phyloP scores from a whole-genome alignment of 1,140 invertebrate species.

The Drosophila setifemur region DNA sequence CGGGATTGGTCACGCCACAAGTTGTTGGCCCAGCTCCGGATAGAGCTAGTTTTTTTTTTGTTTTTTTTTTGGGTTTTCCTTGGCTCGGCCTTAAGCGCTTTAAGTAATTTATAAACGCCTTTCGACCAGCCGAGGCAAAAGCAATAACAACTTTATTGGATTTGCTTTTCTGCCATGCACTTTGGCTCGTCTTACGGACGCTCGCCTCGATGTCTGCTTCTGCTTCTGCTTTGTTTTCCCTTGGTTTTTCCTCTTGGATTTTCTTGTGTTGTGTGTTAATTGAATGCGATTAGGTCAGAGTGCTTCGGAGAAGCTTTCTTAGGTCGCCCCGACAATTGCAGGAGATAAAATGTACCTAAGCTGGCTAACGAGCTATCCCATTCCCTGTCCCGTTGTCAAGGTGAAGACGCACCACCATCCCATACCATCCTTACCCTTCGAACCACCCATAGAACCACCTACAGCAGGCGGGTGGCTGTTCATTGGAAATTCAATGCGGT shows the following conservation, averaged over 20 bases:
- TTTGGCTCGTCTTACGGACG: slow-evolving; percentile 21
- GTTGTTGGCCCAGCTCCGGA: slow-evolving; percentile 49
- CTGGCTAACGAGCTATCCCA: slow-evolving; percentile 29
- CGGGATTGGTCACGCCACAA: slow-evolving; percentile 59
- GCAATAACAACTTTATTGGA: slow-evolving; percentile 75
- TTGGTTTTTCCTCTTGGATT: slow-evolving; percentile 22
- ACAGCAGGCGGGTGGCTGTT: slow-evolving; percentile 12
- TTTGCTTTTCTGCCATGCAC: slow-evolving; percentile 39
- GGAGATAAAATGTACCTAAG: slow-evolving; percentile 43
- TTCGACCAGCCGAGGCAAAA: slow-evolving; percentile 46
- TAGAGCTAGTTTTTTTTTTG: not conserved
- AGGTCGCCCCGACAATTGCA: slow-evolving; percentile 21
- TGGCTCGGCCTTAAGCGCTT: slow-evolving; percentile 66
- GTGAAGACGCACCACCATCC: slow-evolving; percentile 21
- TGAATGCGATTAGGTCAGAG: slow-evolving; percentile 67
- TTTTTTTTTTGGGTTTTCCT: slow-evolving; percentile 23
- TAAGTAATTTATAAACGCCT: slow-evolving; percentile 81
- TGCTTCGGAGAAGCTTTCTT: not conserved
- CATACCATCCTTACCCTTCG: no score
- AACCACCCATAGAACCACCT: not conserved
- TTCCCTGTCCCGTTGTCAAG: slow-evolving; percentile 35
- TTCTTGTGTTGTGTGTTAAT: slow-evolving; percentile 62
- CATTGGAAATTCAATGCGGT: slow-evolving; percentile 66
- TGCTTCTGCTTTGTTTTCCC: slow-evolving; percentile 9
- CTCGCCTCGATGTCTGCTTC: slow-evolving; percentile 1